Conservation (phyloP, 2,113 vertebrate species). For the Xiphophorus maculatus region DNA sequence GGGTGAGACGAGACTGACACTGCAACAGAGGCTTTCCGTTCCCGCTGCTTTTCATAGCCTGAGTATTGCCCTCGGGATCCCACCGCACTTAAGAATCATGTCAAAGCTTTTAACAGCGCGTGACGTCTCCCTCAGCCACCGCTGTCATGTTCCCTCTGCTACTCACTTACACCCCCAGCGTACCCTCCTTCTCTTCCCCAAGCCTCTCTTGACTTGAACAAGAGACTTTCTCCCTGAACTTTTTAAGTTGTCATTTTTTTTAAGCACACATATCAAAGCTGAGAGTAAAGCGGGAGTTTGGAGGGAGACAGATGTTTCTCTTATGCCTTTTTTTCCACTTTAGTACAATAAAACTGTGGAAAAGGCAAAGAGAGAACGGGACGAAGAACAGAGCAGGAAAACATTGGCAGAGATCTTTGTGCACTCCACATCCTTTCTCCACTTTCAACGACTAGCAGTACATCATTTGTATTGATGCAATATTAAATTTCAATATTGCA, state of each 20-base stretch:
- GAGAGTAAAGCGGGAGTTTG: conserved; percentile 26
- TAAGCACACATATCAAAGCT: conserved; percentile 81
- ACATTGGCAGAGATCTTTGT: conserved; percentile 74
- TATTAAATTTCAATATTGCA: conserved; percentile 87
- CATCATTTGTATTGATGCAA: conserved; percentile 86
- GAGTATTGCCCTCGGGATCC: conserved; percentile 63
- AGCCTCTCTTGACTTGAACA: conserved; percentile 56
- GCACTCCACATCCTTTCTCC: conserved; percentile 77
- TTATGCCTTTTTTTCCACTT: conserved; percentile 63
- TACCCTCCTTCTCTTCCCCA: conserved; percentile 3
- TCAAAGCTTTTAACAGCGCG: conserved; percentile 68
- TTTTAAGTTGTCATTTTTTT: conserved; percentile 77
- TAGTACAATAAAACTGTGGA: conserved; percentile 71
- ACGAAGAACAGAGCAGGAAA: conserved; percentile 30
- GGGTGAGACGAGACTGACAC: conserved; percentile 53
- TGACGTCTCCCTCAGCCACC: conserved; percentile 72
- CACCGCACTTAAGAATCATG: conserved; percentile 67
- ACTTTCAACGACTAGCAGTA: conserved; percentile 74
- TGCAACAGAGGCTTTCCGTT: conserved; percentile 45
- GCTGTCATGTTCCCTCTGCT: conserved; percentile 70
- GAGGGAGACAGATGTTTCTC: conserved; percentile 66
- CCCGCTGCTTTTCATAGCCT: conserved; percentile 44
- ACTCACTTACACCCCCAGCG: conserved; percentile 33
- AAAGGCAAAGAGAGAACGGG: conserved; percentile 47
- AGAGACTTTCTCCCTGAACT: conserved; percentile 67